Base-by-base conservation (phyloP, 2,113 vertebrate genomes). In the Tragelaphus buxtoni region DNA sequence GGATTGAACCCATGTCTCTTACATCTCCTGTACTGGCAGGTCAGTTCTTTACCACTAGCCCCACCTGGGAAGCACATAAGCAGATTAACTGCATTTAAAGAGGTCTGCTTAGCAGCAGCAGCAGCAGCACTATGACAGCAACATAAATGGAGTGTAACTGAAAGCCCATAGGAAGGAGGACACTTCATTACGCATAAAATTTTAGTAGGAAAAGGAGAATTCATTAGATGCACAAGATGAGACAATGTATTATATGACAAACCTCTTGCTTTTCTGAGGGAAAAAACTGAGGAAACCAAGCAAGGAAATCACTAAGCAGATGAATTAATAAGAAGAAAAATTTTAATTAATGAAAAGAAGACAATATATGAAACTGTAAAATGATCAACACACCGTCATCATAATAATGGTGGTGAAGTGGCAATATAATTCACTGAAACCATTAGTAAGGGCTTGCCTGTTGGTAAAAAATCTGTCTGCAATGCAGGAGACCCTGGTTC, bases 321-420 rank as follows among this genome's bases (percentile, higher is more conserved):
- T 58, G 35, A 60, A 7, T 56, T 39, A 61, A 65, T n/a, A 76
- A 85, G 86, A 94, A 92, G 16, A 97, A 45, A 53, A 32, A 69
- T 4, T 86, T 91, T 88, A 9, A 86, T 55, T 88, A 61, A 88
- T 7, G 61, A 89, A 11, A 93, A 42, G 39, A 94, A n/a, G 24
- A 22, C 0, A 79, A 91, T 80, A 92, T 83, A 76, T 9, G 79
- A 96, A 77, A 84, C 80, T 94, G n/a, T 47, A 91, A 94, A 97
- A 47, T 30, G 13, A 60, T 9, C 90, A 97, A 96, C 22, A 60
- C 10, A 61, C 4, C 65, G 30, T n/a, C 55, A 86, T 32, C 45
- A 96, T 91, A 96, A 58, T 53, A 61, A 49, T 63, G 30, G 49
- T 85, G 51, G 58, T 39, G 30, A 77, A 51, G 17, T 32, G 17